phyloP scores from a whole-genome alignment of 1,140 invertebrate species.

The Steinernema feltiae region DNA sequence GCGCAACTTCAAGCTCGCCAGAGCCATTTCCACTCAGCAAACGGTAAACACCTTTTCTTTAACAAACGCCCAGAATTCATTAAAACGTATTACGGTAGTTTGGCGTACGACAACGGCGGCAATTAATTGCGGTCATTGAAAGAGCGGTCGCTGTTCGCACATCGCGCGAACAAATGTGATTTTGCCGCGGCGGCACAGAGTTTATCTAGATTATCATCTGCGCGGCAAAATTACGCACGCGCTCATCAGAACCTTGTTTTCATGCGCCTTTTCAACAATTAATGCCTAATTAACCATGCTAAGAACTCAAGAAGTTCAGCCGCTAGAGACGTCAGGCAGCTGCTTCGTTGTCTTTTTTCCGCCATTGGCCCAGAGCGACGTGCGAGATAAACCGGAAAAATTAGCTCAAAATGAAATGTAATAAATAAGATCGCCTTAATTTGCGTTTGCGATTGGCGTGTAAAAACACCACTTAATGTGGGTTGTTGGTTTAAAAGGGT shows the following conservation, averaged over 20 bases:
- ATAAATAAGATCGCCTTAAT: slow-evolving; percentile 15
- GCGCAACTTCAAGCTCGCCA: slow-evolving; percentile 1
- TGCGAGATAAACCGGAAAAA: background rate
- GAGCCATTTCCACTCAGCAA: background rate
- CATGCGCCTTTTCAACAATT: background rate
- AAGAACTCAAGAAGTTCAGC: background rate
- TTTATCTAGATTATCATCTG: background rate
- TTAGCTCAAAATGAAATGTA: slow-evolving; percentile 15
- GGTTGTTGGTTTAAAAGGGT: slow-evolving; percentile 14
- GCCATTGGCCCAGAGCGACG: background rate
- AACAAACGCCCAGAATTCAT: background rate
- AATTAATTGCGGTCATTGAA: background rate
- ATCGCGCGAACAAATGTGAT: background rate
- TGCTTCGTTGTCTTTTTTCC: background rate
- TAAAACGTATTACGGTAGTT: background rate
- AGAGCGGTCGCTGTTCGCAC: background rate
- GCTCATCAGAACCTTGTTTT: background rate
- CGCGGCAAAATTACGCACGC: too few species aligned
- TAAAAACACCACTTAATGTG: slow-evolving; percentile 15
- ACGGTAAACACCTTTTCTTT: background rate
- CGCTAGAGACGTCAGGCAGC: background rate
- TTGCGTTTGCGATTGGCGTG: slow-evolving; percentile 11
- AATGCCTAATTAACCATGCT: background rate
- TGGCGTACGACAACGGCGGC: background rate
- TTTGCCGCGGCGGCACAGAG: background rate